phyloP scores from a whole-genome alignment of 2,888 invertebrate species.

The Lumbricus terrestris region DNA sequence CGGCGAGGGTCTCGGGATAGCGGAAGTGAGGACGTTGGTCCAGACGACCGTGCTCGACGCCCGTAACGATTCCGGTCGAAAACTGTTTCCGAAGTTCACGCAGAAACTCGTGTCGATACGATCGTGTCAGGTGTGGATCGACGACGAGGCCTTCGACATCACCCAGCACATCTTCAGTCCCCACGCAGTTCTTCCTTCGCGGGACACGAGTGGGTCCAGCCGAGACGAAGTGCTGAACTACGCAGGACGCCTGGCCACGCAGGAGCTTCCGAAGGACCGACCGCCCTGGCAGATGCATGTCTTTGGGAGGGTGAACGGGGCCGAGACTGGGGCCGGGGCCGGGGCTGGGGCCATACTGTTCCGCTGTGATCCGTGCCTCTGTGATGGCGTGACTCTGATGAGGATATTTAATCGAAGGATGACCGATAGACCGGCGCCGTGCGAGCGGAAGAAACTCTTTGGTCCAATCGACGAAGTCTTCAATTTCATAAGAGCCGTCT shows the following conservation, averaged over 20 bases:
- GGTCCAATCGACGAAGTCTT: slow-evolving; percentile 59
- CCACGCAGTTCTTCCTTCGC: neutral
- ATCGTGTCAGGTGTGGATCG: slow-evolving; percentile 62
- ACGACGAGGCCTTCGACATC: slow-evolving; percentile 62
- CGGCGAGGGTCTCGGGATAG: slow-evolving; percentile 61
- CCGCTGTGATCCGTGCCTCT: slow-evolving; percentile 63
- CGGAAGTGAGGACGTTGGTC: slow-evolving; percentile 61
- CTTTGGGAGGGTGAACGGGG: slow-evolving; percentile 59
- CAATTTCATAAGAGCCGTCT: slow-evolving; percentile 60
- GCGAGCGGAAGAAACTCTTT: slow-evolving; percentile 56
- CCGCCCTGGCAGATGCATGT: slow-evolving; percentile 65
- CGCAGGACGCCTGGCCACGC: neutral
- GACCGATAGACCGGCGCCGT: slow-evolving; percentile 50
- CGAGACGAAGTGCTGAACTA: neutral
- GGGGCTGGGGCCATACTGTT: slow-evolving; percentile 60
- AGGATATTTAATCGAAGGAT: slow-evolving; percentile 52
- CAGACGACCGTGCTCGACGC: slow-evolving; percentile 59
- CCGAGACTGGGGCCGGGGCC: slow-evolving; percentile 33
- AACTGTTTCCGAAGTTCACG: slow-evolving; percentile 62
- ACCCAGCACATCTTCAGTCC: slow-evolving; percentile 61
- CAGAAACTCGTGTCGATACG: slow-evolving; percentile 59
- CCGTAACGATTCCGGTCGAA: slow-evolving; percentile 53
- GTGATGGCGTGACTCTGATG: slow-evolving; percentile 64
- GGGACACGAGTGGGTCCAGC: neutral
- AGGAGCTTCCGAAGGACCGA: slow-evolving; percentile 43